phyloP scores from a whole-genome alignment of 2,797 vertebrate genomes.

The Staurois parvus region DNA sequence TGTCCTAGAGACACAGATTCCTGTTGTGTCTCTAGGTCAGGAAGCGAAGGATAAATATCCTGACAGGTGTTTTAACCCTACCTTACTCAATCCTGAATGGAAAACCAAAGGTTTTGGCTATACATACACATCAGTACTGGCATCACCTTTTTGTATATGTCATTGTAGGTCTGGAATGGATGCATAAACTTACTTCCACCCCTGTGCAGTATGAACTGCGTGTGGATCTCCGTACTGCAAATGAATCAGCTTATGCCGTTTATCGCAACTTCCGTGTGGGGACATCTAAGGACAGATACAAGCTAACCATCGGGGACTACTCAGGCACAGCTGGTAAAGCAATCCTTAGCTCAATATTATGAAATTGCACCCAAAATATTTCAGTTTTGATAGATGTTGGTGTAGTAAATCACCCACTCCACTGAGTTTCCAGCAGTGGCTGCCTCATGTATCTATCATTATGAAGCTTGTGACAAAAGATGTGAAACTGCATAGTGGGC shows the following conservation, averaged over 20 bases:
- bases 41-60: no score
- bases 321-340: constrained; percentile 84
- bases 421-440: no score
- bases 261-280: constrained; percentile 85
- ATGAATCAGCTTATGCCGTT: constrained; percentile 80
- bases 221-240: constrained; percentile 80
- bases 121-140: not conserved
- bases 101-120: no score
- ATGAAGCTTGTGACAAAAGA: no score
- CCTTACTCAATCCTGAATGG: no score
- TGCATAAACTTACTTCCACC: constrained; percentile 83
- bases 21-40: no score
- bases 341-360: not conserved
- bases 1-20: no score
- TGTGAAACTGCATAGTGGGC: no score
- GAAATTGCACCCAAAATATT: not conserved
- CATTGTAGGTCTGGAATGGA: constrained; percentile 85
- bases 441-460: no score
- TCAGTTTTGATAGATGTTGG: not conserved
- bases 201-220: constrained; percentile 78
- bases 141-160: not conserved
- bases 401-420: no score
- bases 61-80: no score
- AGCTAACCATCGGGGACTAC: constrained; percentile 83
- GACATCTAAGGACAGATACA: constrained; percentile 83